Evolutionary conservation across 2,797 vertebrate species (phyloP), one percentile per base, ranked within the genome.

Genomic region (Hylomyscus alleni): DNA sequence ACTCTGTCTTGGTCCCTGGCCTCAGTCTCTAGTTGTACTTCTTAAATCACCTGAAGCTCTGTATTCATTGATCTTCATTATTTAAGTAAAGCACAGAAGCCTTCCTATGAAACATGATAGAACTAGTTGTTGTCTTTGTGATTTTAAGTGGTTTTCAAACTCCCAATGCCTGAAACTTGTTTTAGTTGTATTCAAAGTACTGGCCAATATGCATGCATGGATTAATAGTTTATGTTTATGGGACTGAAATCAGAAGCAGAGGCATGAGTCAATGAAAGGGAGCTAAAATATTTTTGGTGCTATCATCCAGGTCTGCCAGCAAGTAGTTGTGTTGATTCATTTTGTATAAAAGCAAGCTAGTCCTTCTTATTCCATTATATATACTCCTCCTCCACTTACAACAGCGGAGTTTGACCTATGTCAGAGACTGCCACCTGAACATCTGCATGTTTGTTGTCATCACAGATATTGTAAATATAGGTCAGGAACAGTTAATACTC

Each of bases 151-250:
- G 9, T 77, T 31, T 90, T 93, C 54, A 22, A 87, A 60, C 10
- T 92, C 12, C 15, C 84, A 80, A 54, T 92, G 29, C 50, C 37
- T 72, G 76, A 56, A 47, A 22, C 26, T 8, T 60, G 26, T 26
- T 75, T 75, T 69, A 76, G 15, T 90, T 88, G n/a, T 84, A 69
- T 73, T 93, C 12, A 31, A 72, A 65, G 75, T 52, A 88, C 72
- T 94, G 11, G 86, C 0, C 89, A 31, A 56, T 54, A 60, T 19
- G n/a, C 3, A 6, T 84, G 7, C 95, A 7, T 11, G 67, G 62
- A 58, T 80, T 82, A 65, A 60, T 82, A 40, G 75, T 95, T 94
- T 93, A 84, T 19, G 58, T 87, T 84, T 95, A 65, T 90, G 44
- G 58, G 11, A 26, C 4, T 84, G 14, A 94, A 90, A 78, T 88